phyloP scores from a whole-genome alignment of 2,113 vertebrate species.

The Beaufortia kweichowensis region DNA sequence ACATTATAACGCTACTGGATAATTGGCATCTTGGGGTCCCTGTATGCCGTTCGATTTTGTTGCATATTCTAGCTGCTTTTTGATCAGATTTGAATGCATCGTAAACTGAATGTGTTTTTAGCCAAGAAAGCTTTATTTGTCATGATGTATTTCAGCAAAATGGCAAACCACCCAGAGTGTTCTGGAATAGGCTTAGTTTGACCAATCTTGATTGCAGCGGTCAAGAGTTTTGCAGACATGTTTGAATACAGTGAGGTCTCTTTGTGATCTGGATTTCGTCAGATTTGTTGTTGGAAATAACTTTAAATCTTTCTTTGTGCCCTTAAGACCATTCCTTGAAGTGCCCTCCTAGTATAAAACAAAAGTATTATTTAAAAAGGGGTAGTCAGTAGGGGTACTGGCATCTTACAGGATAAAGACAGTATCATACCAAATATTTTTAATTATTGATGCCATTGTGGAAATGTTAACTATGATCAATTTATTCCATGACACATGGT shows the following conservation, averaged over 20 bases:
- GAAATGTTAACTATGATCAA: too few species aligned
- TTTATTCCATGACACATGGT: too few species aligned
- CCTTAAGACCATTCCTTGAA: background rate
- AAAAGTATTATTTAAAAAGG: too few species aligned
- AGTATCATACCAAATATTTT: too few species aligned
- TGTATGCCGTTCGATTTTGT: background rate
- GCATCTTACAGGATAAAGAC: too few species aligned
- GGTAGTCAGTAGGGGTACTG: too few species aligned
- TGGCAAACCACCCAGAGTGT: background rate
- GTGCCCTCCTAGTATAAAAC: background rate
- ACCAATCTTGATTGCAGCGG: slow-evolving; percentile 27
- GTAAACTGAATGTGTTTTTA: background rate
- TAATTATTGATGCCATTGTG: too few species aligned
- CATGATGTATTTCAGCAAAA: slow-evolving; percentile 6
- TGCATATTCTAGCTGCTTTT: background rate
- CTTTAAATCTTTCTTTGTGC: background rate
- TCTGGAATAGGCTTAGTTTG: slow-evolving; percentile 2
- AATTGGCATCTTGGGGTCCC: background rate
- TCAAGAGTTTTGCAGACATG: slow-evolving; percentile 7
- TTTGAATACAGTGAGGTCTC: background rate
- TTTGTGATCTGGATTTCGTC: slow-evolving; percentile 18
- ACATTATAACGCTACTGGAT: background rate
- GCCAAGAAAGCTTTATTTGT: slow-evolving; percentile 10
- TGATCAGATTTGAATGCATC: background rate
- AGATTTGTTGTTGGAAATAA: background rate